phyloP scores from a whole-genome alignment of 2,113 vertebrate species.

The Hassar affinis region DNA sequence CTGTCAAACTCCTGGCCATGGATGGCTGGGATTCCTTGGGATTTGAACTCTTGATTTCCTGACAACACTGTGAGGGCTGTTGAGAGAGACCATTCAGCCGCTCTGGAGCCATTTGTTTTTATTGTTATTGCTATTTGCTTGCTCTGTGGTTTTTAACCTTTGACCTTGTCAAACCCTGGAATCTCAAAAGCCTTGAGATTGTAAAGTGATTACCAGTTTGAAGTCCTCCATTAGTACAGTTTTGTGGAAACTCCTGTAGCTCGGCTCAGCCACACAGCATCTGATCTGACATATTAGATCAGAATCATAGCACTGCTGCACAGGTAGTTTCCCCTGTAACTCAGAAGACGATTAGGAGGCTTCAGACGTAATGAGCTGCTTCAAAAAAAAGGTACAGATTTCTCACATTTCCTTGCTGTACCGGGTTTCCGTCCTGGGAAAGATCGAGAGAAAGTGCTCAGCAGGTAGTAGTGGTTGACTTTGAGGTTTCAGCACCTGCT shows the following conservation, averaged over 20 bases:
- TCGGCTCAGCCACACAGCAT: neutral
- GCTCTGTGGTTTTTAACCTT: neutral
- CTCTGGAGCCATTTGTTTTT: constrained; percentile 4
- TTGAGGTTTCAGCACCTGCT: constrained; percentile 58
- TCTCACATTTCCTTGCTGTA: constrained; percentile 32
- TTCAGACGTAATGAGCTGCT: constrained; percentile 12
- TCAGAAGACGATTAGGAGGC: neutral
- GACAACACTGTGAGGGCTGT: neutral
- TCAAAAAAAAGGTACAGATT: constrained; percentile 2
- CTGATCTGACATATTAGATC: neutral
- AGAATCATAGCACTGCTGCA: neutral
- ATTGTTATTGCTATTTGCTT: constrained; percentile 17
- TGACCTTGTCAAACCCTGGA: neutral
- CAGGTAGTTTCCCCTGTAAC: neutral
- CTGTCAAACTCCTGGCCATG: neutral
- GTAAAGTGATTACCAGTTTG: neutral
- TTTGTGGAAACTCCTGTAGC: neutral
- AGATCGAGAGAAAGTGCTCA: constrained; percentile 33
- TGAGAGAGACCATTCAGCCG: neutral
- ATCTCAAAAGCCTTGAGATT: neutral
- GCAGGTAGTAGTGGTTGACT: constrained; percentile 27
- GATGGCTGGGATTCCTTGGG: neutral
- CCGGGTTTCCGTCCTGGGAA: constrained; percentile 37
- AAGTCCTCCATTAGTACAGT: neutral
- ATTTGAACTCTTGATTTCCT: neutral